Conservation (phyloP, 2,797 vertebrate species). For the Gorsachius magnificus region DNA sequence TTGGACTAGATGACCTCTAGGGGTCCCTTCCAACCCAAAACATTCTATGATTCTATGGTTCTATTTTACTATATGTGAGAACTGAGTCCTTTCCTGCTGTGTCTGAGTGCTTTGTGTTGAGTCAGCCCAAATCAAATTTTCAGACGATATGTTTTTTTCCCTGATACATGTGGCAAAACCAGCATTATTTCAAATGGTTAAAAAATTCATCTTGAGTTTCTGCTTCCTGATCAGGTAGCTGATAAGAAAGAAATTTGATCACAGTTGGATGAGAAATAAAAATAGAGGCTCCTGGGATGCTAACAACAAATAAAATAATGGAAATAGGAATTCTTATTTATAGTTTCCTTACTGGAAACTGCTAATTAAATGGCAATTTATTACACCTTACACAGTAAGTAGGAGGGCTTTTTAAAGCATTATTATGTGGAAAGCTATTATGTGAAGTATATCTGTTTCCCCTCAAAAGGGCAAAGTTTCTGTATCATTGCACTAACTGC, state of each 20-base stretch:
- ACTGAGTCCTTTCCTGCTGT: fast-evolving
- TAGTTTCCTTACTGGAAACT: neutral
- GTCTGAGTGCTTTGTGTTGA: neutral
- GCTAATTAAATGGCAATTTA: neutral
- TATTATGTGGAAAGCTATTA: neutral
- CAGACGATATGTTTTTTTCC: neutral
- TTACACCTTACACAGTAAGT: neutral
- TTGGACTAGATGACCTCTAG: too few relatives aligned
- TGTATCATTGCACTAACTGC: neutral
- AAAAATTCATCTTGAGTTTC: neutral
- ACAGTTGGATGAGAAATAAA: neutral
- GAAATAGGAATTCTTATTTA: neutral
- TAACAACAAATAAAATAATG: neutral
- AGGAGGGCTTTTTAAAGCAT: neutral
- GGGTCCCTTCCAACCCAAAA: too few relatives aligned
- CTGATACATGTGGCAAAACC: neutral
- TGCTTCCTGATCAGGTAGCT: neutral
- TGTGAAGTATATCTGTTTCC: neutral
- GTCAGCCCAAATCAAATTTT: neutral
- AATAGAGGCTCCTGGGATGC: neutral
- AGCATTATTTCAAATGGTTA: neutral
- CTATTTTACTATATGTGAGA: neutral
- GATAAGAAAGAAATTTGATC: neutral
- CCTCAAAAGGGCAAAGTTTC: neutral
- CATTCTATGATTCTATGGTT: too few relatives aligned